Conservation (phyloP, 2,113 vertebrate species). For the Chelonoidis abingdonii region DNA sequence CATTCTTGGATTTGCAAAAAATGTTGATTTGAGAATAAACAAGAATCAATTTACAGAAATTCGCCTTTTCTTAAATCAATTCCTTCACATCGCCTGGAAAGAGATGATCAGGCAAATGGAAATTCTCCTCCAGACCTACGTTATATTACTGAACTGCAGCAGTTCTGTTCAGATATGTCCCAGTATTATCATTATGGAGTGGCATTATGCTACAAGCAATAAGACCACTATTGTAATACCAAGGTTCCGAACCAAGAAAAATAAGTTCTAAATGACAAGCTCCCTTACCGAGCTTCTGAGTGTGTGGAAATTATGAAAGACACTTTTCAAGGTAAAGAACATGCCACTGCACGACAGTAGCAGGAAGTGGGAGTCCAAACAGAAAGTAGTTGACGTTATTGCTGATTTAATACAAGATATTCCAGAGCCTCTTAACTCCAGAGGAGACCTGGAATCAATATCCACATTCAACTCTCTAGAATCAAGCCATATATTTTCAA, state of each 20-base stretch:
- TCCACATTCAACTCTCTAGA: not conserved
- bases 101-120: not conserved
- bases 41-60: not conserved
- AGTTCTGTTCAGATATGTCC: not conserved
- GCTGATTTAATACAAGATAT: not conserved
- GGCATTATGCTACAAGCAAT: not conserved
- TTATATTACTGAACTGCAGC: not conserved
- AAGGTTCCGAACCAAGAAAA: not conserved
- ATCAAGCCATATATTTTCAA: not conserved
- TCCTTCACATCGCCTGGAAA: not conserved
- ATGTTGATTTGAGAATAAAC: not conserved
- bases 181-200: not conserved
- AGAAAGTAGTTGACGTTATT: not conserved
- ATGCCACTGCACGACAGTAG: not conserved
- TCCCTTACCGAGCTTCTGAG: not conserved
- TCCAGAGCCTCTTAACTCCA: not conserved
- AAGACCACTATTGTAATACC: not conserved
- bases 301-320: not conserved
- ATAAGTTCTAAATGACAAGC: not conserved
- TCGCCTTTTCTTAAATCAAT: not conserved
- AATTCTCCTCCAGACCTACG: not conserved
- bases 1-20: not conserved
- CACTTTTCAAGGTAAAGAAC: not conserved
- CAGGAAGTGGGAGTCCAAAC: not conserved
- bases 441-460: not conserved